phyloP scores from a whole-genome alignment of 2,888 invertebrate genomes.

The Labia minor region DNA sequence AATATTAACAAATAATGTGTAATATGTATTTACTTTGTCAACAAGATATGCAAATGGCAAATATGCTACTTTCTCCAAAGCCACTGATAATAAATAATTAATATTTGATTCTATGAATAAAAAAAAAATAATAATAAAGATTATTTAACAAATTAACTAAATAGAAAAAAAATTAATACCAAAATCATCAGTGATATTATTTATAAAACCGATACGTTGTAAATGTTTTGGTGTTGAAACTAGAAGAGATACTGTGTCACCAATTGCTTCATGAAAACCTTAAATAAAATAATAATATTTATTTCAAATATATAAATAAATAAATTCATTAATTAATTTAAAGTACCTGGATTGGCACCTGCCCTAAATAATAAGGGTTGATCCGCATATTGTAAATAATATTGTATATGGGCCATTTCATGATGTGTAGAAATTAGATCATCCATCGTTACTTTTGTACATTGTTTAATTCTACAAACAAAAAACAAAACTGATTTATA shows the following conservation, averaged over 20 bases:
- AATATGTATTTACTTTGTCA: conserved; percentile 56
- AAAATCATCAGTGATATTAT: conserved; percentile 42
- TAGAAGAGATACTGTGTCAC: conserved; percentile 67
- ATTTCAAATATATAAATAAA: not conserved
- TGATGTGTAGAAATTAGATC: conserved; percentile 68
- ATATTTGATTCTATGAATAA: conserved; percentile 50
- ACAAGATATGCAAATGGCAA: conserved; percentile 70
- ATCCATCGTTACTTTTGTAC: conserved; percentile 66
- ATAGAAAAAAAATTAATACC: too few species aligned
- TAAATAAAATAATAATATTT: conserved; percentile 27
- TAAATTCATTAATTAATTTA: not conserved
- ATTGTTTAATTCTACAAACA: conserved; percentile 60
- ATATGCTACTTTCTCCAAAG: conserved; percentile 64
- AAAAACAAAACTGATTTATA: conserved; percentile 15
- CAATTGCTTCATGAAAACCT: conserved; percentile 80
- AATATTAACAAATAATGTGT: not conserved
- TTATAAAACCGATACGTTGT: conserved; percentile 57
- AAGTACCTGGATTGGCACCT: conserved; percentile 68
- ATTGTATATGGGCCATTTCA: conserved; percentile 74
- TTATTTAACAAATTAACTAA: conserved; percentile 13
- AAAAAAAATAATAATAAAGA: conserved; percentile 19
- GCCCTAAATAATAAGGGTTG: conserved; percentile 64
- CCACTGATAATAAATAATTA: conserved; percentile 68
- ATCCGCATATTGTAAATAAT: conserved; percentile 65
- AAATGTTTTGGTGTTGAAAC: conserved; percentile 67